Percentiles rank a stretch among this genome's conserved stretches.
phyloP scores from a whole-genome alignment of 2,797 vertebrate genomes.

The Garrulus glandarius region DNA sequence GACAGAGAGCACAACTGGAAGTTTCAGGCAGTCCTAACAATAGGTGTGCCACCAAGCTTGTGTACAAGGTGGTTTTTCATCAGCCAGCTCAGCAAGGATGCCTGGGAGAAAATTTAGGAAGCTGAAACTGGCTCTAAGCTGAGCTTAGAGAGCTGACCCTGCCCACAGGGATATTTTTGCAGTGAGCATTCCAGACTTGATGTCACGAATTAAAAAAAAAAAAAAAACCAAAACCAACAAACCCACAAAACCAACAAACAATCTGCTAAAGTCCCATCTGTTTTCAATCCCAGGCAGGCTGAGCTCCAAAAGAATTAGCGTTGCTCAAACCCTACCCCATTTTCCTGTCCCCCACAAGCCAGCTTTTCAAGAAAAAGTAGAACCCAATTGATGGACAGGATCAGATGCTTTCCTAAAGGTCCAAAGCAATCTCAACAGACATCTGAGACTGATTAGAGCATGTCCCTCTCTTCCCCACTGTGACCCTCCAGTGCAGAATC shows the following conservation, averaged over 20 bases:
- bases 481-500: background rate
- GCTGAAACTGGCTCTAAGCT: background rate
- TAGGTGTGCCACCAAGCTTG: background rate
- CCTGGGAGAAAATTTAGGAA: background rate
- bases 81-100: background rate
- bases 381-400: background rate
- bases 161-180: background rate
- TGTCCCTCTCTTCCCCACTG: background rate
- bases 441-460: background rate
- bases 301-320: conserved; percentile 4
- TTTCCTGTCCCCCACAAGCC: conserved; percentile 1
- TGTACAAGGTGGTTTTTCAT: background rate
- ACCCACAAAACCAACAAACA: conserved; percentile 49
- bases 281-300: background rate
- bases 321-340: background rate
- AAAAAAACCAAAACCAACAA: background rate
- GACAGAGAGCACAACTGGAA: background rate
- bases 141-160: background rate
- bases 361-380: background rate
- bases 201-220: background rate
- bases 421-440: background rate
- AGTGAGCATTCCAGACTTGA: background rate
- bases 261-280: background rate
- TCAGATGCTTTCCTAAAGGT: conserved; percentile 17
- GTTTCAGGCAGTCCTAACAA: background rate